Evolutionary conservation across 2,888 invertebrate species (phyloP), one percentile per base, ranked within the genome.

Genomic region (Drosophila bunnanda): DNA sequence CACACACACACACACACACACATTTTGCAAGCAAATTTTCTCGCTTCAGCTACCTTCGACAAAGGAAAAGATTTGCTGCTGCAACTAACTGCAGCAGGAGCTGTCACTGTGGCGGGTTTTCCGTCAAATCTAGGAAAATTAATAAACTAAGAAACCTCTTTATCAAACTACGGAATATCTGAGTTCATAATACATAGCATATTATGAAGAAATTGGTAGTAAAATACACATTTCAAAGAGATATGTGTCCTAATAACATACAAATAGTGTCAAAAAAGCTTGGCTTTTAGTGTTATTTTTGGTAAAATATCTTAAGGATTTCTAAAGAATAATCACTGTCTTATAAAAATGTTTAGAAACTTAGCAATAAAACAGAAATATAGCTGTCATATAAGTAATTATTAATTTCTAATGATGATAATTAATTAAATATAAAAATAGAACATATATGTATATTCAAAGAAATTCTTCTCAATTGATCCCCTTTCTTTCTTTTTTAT

Each of bases 31-130:
- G 58, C 52, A 61, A 56, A 41, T 60, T 66, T 65, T 66, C 57
- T 38, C 82, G 82, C 82, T 83, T 86, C 87, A 82, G 87, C 83
- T 82, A 75, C 87, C 84, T 81, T 83, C 79, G 69, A 87, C 87
- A 86, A 83, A 75, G 73, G 69, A 64, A 50, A 67, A 50, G 9
- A 50, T 20, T 52, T 41, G 43, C 30, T 30, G 30, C 43, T 54
- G 46, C 52, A 25, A 58, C 30, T 81, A 20, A 54, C 28, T 79
- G 76, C 60, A 54, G 82, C 2, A 10, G 43, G 54, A 39, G 38
- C 34, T 55, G 41, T 22, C 13, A 13, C n/a, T 22, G 39, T 22
- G 39, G 59, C 56, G 32, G 8, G 13, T 17, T 57, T 22, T 48
- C 60, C 60, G 62, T 39, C 8, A 59, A 30, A 36, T 41, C 9